Evolutionary conservation across 2,888 invertebrate genomes (phyloP).

Genomic region (Apamea crenata): DNA sequence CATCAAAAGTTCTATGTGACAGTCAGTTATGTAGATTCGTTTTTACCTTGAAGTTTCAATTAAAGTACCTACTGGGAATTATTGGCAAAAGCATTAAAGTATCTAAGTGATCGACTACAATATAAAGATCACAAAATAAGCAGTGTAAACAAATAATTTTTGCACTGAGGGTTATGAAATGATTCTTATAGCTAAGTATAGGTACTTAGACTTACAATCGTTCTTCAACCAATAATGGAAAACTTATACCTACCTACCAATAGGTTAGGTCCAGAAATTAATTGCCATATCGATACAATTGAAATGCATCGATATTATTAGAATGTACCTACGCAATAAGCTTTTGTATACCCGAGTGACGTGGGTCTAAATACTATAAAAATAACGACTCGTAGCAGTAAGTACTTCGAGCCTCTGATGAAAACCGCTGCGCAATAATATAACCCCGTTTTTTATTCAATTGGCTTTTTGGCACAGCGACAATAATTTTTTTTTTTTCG

Average conservation of each 20-base stretch:
- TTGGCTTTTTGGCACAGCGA: conserved; percentile 83
- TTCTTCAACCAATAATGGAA: background rate
- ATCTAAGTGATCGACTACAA: background rate
- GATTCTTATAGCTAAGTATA: background rate
- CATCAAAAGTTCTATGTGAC: background rate
- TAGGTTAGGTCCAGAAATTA: background rate
- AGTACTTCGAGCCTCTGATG: conserved; percentile 70
- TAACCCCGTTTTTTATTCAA: conserved; percentile 82
- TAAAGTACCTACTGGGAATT: background rate
- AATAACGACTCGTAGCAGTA: conserved; percentile 73
- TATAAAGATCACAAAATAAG: background rate
- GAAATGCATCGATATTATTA: conserved; percentile 43
- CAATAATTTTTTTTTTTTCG: conserved; percentile 82
- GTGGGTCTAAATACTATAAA: conserved; percentile 67
- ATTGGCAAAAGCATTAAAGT: background rate
- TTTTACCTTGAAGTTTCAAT: background rate
- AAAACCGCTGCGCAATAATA: conserved; percentile 83
- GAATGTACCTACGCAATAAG: conserved; percentile 47
- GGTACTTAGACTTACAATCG: too few species aligned
- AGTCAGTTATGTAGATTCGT: background rate
- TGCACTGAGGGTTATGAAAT: background rate
- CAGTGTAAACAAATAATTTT: background rate
- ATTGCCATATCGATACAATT: conserved; percentile 26
- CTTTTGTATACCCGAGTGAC: conserved; percentile 43
- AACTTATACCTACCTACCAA: background rate